Percentiles rank a stretch among this genome's conserved stretches.
Conservation (phyloP, 2,888 invertebrate species). For the Tenthredo amoena region DNA sequence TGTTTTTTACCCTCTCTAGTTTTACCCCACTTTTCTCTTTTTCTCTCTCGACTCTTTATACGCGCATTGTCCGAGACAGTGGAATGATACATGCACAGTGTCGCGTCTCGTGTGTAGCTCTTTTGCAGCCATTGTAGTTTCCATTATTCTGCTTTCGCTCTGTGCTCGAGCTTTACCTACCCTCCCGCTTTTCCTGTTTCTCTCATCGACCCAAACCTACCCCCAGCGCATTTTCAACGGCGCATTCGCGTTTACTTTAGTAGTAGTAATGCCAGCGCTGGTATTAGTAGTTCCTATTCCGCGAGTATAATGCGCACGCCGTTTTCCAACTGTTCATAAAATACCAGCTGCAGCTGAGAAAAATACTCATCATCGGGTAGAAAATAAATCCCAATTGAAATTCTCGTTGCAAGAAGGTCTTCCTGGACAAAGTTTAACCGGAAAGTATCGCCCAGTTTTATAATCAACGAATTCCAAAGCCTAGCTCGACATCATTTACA, state of each 20-base stretch:
- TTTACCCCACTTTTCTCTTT: not conserved
- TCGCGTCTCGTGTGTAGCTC: conserved; percentile 42
- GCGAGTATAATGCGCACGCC: not conserved
- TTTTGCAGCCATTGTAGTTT: conserved; percentile 51
- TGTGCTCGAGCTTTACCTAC: conserved; percentile 31
- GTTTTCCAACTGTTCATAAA: not conserved
- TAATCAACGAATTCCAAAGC: not conserved
- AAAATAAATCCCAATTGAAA: not conserved
- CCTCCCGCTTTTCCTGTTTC: conserved; percentile 22
- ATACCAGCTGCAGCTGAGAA: not conserved
- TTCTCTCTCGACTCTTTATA: not conserved
- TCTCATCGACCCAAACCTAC: conserved; percentile 20
- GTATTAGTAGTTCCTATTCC: not conserved
- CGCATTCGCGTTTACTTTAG: conserved; percentile 1
- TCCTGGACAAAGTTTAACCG: not conserved
- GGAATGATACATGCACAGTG: conserved; percentile 29
- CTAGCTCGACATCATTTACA: not conserved
- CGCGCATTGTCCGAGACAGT: conserved; percentile 43
- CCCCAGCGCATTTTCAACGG: conserved; percentile 10
- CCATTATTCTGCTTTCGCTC: conserved; percentile 47
- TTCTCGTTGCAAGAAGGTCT: not conserved
- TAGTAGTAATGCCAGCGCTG: not conserved
- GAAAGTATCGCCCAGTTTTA: not conserved
- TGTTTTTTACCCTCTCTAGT: not conserved
- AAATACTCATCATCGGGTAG: not conserved